Conservation (phyloP, 2,113 vertebrate genomes). For the Acanthisitta chloris region DNA sequence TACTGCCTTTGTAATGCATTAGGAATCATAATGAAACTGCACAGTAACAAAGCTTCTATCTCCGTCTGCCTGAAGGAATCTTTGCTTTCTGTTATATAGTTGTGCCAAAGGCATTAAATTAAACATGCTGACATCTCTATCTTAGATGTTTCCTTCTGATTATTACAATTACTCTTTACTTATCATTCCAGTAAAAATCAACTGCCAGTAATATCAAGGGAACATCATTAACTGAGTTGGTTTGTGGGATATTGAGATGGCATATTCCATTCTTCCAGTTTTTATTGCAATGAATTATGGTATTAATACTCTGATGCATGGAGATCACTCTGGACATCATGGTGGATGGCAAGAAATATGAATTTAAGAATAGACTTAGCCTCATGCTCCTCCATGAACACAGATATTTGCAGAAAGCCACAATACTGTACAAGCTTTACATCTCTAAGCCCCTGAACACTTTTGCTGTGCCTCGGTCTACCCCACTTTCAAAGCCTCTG, state of each 20-base stretch:
- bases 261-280: not conserved
- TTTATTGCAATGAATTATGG: not conserved
- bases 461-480: not conserved
- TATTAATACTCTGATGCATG: not conserved
- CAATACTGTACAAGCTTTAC: not conserved
- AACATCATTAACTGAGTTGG: not conserved
- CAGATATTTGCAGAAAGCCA: not conserved
- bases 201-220: not conserved
- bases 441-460: not conserved
- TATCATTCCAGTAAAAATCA: conserved; percentile 49
- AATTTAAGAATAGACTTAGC: not conserved
- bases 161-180: conserved; percentile 12
- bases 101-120: conserved; percentile 9
- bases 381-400: not conserved
- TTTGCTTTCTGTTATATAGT: not conserved
- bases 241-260: not conserved
- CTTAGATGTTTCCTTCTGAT: conserved; percentile 20
- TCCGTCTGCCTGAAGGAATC: not conserved
- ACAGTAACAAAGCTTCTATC: not conserved
- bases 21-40: not conserved
- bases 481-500: not conserved
- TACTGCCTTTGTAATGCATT: not conserved
- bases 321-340: not conserved
- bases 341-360: not conserved
- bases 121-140: not conserved